Evolutionary conservation across 2,797 vertebrate species (phyloP).

Genomic region (Otus scops): DNA sequence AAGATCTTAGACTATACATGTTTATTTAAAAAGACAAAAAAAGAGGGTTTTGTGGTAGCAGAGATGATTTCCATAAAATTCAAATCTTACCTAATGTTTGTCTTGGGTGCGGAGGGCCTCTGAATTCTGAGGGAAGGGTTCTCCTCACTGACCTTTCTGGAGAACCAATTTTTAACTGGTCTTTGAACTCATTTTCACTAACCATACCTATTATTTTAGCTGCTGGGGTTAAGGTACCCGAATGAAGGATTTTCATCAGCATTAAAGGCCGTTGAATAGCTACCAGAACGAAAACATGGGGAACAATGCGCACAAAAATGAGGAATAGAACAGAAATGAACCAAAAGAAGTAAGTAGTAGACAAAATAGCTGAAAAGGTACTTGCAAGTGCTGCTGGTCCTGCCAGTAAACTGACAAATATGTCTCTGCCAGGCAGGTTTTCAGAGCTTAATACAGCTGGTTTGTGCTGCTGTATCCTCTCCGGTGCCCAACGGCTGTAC

Average conservation of each 20-base stretch:
- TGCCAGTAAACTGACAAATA: rapidly evolving
- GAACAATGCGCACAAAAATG: not conserved
- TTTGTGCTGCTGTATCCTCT: rapidly evolving
- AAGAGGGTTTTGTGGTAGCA: not conserved
- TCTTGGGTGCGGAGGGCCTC: not conserved
- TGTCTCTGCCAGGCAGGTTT: not conserved
- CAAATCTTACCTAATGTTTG: not conserved
- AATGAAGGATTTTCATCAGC: not conserved
- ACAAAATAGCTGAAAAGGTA: not conserved
- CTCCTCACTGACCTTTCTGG: not conserved
- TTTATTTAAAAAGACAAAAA: not conserved
- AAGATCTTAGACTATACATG: not conserved
- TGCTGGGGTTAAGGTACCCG: not conserved
- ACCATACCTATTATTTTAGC: not conserved
- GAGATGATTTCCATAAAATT: not conserved
- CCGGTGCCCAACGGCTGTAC: not conserved
- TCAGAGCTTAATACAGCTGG: rapidly evolving
- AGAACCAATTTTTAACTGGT: not conserved
- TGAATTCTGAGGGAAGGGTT: not conserved
- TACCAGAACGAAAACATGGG: not conserved
- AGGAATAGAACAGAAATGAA: not conserved
- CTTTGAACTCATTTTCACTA: not conserved
- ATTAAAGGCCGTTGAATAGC: not conserved
- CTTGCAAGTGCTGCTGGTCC: not conserved
- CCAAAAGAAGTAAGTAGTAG: not conserved